Conservation (phyloP, 2,888 invertebrate genomes). For the Andricus curvator region DNA sequence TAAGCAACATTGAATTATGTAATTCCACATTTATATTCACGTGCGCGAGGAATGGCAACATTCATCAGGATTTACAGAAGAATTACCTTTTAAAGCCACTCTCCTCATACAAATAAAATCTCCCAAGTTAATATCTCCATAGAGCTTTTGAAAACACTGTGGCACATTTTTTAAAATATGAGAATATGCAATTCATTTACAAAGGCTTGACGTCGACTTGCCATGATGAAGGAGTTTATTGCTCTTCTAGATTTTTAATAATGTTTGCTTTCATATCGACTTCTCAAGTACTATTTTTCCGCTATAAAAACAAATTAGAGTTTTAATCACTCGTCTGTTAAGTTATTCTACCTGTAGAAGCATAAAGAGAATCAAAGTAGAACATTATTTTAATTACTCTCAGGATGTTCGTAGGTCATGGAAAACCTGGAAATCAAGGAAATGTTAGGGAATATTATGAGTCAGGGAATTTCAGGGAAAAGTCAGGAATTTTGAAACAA, state of each 20-base stretch:
- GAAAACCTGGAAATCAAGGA: no score
- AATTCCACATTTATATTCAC: constrained; percentile 5
- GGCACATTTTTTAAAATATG: no score
- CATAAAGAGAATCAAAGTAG: no score
- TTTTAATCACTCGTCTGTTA: background rate
- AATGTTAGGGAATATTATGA: no score
- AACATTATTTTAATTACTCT: background rate
- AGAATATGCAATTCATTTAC: background rate
- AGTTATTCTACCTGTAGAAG: no score
- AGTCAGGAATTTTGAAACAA: no score
- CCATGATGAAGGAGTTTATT: no score
- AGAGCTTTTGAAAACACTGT: background rate
- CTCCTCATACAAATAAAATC: background rate
- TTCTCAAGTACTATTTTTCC: background rate
- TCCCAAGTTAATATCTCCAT: background rate
- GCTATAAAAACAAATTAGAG: background rate
- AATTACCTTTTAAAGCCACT: constrained; percentile 8
- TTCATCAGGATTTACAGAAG: background rate
- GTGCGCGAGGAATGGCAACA: background rate
- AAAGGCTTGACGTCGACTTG: background rate
- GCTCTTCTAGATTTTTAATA: background rate
- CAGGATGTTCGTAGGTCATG: no score
- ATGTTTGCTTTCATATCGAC: background rate
- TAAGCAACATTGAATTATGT: background rate
- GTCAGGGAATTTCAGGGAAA: no score